Evolutionary conservation across 30 jellyfish, hydroid and myxozoan species (phyloP), one percentile per base, ranked within the genome.

Genomic region (Rhopilema esculentum): DNA sequence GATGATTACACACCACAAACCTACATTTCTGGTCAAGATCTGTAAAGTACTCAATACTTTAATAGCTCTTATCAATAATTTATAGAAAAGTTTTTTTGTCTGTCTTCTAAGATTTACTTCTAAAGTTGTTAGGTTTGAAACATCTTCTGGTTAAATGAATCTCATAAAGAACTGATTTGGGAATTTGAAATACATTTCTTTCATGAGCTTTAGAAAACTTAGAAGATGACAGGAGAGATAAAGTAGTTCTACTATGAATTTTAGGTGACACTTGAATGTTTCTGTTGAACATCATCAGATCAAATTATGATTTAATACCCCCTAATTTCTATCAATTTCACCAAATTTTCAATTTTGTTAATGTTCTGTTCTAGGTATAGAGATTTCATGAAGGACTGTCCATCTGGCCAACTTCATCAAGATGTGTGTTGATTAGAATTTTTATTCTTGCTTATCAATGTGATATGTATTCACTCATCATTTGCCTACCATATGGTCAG

Each of bases 381-480:
- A 77, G 98, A 93, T 67, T 93, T 93, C 87, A 93, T 93, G 98
- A 93, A 93, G 82, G 98, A 93, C 71, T 93, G 98, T 66, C 98
- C 98, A 64, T 93, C 98, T 16, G 98, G 98, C 40, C 97, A 88
- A 74, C 93, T 93, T 19, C 98, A 88, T 52, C 98, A 93, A 88
- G 97, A 93, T 75, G 98, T 93, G 82, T 6, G 95, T 71, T 32
- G 57, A 6, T 40, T 40, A 6, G 12, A 12, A 40, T 0, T 9
- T 33, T 18, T 0, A 19, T 85, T 31, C 31, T 0, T 40, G 23
- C 9, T 12, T 65, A 4, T 53, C 80, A 57, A n/a, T n/a, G n/a
- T n/a, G n/a, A n/a, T n/a, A 1, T 4, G 17, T 23, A 21, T 23
- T 61, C 32, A 25, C 1, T 24, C 24, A 24, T 12, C 28, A 19